These are phyloP conservation scores for Paradisaea rubra DNA, from an alignment of 2,113 vertebrate species.

Conservation along the genomic window DNA sequence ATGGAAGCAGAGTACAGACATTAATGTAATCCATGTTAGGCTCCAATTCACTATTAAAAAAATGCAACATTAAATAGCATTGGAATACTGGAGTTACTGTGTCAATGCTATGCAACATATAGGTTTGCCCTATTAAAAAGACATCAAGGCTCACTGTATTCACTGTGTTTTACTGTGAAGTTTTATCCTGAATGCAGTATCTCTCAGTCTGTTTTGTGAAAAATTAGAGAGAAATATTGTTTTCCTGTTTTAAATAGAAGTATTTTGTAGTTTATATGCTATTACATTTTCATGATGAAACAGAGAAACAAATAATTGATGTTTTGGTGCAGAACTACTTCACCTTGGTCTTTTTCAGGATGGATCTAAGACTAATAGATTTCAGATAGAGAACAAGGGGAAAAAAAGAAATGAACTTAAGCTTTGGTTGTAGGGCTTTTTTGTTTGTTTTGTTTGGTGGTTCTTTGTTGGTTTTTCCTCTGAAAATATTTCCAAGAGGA, in stretches of 20 bases:
- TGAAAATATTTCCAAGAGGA: neutral
- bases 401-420: neutral
- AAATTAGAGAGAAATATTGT: neutral
- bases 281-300: neutral
- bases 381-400: neutral
- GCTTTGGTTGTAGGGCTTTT: neutral
- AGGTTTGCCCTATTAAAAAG: neutral
- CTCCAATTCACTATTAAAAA: neutral
- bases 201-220: neutral
- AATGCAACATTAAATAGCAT: neutral
- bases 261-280: neutral
- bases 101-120: accelerated
- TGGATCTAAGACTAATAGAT: neutral
- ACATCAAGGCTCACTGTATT: neutral
- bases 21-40: neutral
- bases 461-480: neutral
- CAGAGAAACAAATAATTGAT: neutral
- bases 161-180: neutral
- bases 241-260: neutral
- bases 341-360: neutral
- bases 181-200: neutral
- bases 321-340: neutral
- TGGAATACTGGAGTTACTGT: neutral
- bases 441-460: neutral
- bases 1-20: neutral